Conservation (phyloP, 1,140 invertebrate genomes). For the Aphis craccivora region DNA sequence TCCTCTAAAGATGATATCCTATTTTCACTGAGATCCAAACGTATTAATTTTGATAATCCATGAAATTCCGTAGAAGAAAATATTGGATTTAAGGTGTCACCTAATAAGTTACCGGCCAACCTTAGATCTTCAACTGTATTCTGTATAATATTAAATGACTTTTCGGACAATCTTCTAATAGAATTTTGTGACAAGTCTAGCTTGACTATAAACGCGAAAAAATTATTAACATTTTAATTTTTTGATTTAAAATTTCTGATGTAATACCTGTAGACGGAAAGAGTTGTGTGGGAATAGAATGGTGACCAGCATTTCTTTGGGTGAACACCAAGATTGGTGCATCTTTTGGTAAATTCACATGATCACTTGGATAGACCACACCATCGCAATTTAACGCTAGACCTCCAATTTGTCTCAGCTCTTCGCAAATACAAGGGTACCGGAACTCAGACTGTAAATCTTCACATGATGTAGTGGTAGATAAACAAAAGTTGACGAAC, state of each 20-base stretch:
- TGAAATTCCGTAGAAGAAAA: slow-evolving; percentile 86
- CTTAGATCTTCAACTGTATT: slow-evolving; percentile 75
- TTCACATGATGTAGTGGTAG: slow-evolving; percentile 58
- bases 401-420: slow-evolving; percentile 56
- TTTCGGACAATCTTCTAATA: slow-evolving; percentile 79
- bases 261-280: slow-evolving; percentile 63
- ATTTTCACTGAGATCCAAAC: slow-evolving; percentile 81
- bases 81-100: slow-evolving; percentile 88
- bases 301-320: slow-evolving; percentile 79
- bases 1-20: slow-evolving; percentile 81
- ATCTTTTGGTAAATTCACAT: slow-evolving; percentile 75
- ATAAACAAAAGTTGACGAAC: neutral
- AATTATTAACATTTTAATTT: neutral
- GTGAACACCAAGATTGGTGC: slow-evolving; percentile 79
- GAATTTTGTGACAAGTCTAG: slow-evolving; percentile 85
- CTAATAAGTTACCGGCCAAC: slow-evolving; percentile 81
- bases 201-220: slow-evolving; percentile 70
- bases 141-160: slow-evolving; percentile 73
- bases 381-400: slow-evolving; percentile 78
- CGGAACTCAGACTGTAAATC: slow-evolving; percentile 59
- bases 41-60: slow-evolving; percentile 73
- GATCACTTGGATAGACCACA: slow-evolving; percentile 80
- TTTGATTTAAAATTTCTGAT: neutral
- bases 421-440: slow-evolving; percentile 61
- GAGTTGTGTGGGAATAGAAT: slow-evolving; percentile 77